Base-by-base conservation (phyloP, 2,113 vertebrate genomes). In the Aspidoscelis tigris region DNA sequence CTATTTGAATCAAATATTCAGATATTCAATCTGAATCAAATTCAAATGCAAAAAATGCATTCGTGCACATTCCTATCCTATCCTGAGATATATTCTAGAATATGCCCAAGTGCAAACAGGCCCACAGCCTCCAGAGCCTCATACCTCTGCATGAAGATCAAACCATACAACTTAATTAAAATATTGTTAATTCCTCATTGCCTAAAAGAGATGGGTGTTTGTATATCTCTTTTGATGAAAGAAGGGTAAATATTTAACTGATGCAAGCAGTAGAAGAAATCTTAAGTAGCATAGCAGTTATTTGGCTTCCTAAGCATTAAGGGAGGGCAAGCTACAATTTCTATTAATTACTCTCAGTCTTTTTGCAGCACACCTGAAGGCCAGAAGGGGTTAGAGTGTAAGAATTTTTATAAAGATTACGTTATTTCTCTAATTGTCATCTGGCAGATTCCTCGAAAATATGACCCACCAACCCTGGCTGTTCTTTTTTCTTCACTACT, bases 401-500 rank as follows among this genome's bases (percentile, higher is more conserved):
- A 10, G 69, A 26, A 1, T 80, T 72, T 73, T 86, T 18, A 10
- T 20, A 68, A 50, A 18, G 44, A 50, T 78, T 87, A 73, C 3
- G 2, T 79, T 58, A 3, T 75, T 71, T 64, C 0, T 0, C 3
- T 50, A 64, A 21, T 81, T 22, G 22, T 53, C 43, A 53, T 70
- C 50, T 76, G 68, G 87, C 50, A 43, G 73, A 84, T 50, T 0
- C 78, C 73, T 86, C 43, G 20, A 86, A 87, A 92, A 61, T 6
- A n/a, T 73, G 4, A 75, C 24, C 39, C 58, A 61, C 14, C 58
- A 61, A 18, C 58, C 26, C 53, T 24, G 22, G 39, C 24, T 7
- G 14, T 21, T 71, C 90, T 83, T 69, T 26, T 21, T 74, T 44
- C 39, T 39, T 74, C 10, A 5, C 50, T 65, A 72, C 24, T 44